Evolutionary conservation across 2,888 invertebrate genomes (phyloP).

Genomic region (Cryptocephalus moraei): DNA sequence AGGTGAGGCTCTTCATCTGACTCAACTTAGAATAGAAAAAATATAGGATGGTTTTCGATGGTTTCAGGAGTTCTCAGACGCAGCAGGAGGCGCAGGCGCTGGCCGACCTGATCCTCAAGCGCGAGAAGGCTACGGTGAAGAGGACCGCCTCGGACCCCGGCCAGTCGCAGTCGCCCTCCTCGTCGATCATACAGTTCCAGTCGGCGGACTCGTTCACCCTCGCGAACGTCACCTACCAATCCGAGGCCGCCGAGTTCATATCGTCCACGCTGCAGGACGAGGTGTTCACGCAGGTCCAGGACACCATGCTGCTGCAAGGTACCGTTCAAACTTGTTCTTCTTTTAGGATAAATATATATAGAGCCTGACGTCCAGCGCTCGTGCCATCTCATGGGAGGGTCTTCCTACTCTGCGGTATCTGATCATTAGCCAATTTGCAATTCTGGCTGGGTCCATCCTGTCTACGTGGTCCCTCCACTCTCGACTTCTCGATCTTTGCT

Average conservation of each 20-base stretch:
- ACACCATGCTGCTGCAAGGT: slow-evolving; percentile 58
- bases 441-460: too few species aligned
- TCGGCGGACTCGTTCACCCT: slow-evolving; percentile 52
- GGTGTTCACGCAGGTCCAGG: slow-evolving; percentile 62
- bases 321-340: background rate
- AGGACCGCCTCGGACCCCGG: slow-evolving; percentile 63
- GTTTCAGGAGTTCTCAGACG: slow-evolving; percentile 37
- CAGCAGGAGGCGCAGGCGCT: slow-evolving; percentile 66
- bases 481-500: too few species aligned
- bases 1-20: slow-evolving; percentile 11
- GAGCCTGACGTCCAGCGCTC: too few species aligned
- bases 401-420: too few species aligned
- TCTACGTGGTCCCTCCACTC: too few species aligned
- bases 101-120: slow-evolving; percentile 65
- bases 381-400: too few species aligned
- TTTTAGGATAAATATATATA: background rate
- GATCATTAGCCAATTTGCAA: too few species aligned
- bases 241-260: slow-evolving; percentile 51
- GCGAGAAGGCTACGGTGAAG: slow-evolving; percentile 61
- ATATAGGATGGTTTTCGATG: background rate
- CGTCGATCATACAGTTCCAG: slow-evolving; percentile 48
- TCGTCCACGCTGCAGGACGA: slow-evolving; percentile 63
- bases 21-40: too few species aligned
- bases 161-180: slow-evolving; percentile 35
- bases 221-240: slow-evolving; percentile 52